These are phyloP conservation scores for Circaetus gallicus DNA, from an alignment of 2,113 vertebrate genomes.

Conservation along the genomic window DNA sequence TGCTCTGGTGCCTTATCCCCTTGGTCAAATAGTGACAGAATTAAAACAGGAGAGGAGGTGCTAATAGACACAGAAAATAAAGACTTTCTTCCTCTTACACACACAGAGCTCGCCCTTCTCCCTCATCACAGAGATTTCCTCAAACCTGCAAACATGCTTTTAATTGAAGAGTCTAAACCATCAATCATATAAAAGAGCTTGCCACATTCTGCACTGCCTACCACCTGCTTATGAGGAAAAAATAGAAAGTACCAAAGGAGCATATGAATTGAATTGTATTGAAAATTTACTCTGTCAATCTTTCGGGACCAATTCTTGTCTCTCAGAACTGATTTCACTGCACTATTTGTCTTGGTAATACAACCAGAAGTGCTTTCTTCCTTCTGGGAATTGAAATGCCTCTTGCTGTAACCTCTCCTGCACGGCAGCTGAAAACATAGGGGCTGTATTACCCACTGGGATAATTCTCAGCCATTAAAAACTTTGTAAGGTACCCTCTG, in stretches of 20 bases:
- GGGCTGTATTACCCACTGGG: background rate
- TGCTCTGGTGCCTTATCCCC: background rate
- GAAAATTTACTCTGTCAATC: slow-evolving; percentile 57
- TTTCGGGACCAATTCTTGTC: slow-evolving; percentile 41
- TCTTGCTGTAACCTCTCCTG: slow-evolving; percentile 16
- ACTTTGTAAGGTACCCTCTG: background rate
- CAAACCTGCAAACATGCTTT: background rate
- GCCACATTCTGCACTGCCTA: background rate
- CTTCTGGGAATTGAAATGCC: slow-evolving; percentile 41
- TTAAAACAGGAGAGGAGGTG: background rate
- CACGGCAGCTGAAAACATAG: background rate
- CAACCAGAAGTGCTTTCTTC: slow-evolving; percentile 45
- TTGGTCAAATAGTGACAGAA: background rate
- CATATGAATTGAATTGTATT: slow-evolving; percentile 38
- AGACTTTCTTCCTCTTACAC: background rate
- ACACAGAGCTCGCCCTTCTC: background rate
- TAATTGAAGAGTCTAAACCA: slow-evolving; percentile 2
- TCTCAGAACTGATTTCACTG: slow-evolving; percentile 46
- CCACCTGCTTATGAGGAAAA: background rate
- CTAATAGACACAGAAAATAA: background rate
- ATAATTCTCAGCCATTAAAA: background rate
- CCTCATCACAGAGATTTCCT: background rate
- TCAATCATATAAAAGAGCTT: background rate
- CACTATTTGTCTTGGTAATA: slow-evolving; percentile 55
- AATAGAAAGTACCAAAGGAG: background rate